Base-by-base conservation (phyloP, 2,888 invertebrate species). In the Malthinus seriepunctatus region DNA sequence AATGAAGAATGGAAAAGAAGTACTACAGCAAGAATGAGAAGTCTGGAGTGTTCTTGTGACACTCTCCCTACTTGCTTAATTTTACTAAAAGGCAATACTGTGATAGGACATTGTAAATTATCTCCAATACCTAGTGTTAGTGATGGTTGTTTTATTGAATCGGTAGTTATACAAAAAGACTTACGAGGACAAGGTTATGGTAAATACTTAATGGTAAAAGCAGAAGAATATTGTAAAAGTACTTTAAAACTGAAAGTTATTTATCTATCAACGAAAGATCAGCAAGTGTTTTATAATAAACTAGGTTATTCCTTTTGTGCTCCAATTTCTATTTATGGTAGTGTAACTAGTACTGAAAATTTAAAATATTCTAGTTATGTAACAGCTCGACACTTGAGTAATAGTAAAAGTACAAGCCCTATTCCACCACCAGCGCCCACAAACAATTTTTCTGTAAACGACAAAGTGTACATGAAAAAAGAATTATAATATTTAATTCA, bases 1-100 rank as follows among this genome's bases (percentile, higher is more conserved):
- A 93, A 93, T 76, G 86, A 87, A n/a, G 91, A 93, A 82, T 93
- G 93, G 93, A 90, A 89, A 63, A 83, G 93, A 69, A 91, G 92
- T 71, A 86, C 88, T 75, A 87, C 88, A 34, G 90, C 91, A 56
- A 83, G 93, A 71, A 83, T 92, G 80, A 83, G 87, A 76, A 89
- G 89, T 49, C 78, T 93, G 48, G 84, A 86, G 75, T 82, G 85
- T 35, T 92, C 92, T 0, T 86, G 87, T 71, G 89, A 92, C 73
- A 78, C 79, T 51, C 80, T 91, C 69, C 90, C 92, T 14, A 88
- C 89, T 37, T 89, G 85, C 76, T 81, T 89, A 69, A 83, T 91
- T 68, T 79, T 93, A 61, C 78, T 91, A 56, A 80, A 84, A 57
- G 63, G 70, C 12, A 78, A 80, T 55, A 73, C 75, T 50, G 84